Conservation (phyloP, 1,140 invertebrate species). For the Brachionus paranguensis region DNA sequence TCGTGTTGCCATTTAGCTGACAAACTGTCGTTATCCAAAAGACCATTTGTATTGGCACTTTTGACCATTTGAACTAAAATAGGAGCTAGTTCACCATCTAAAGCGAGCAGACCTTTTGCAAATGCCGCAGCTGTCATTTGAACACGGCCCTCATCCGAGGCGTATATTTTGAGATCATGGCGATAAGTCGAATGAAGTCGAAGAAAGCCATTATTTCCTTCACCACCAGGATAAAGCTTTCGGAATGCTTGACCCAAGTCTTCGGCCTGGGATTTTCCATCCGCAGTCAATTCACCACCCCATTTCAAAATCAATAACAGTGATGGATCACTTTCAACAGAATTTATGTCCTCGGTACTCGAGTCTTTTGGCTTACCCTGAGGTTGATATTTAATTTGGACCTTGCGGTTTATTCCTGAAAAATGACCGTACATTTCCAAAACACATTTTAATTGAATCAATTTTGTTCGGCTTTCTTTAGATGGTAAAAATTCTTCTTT, state of each 20-base stretch:
- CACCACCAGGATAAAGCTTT: constrained; percentile 84
- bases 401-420: constrained; percentile 98
- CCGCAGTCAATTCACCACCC: constrained; percentile 98
- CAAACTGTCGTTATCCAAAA: constrained; percentile 94
- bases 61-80: constrained; percentile 99
- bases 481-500: constrained; percentile 1
- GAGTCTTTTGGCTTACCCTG: constrained; percentile 82
- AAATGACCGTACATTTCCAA: constrained; percentile 99
- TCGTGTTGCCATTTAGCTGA: constrained; percentile 53
- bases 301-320: constrained; percentile 94
- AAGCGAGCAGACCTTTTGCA: constrained; percentile 88
- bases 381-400: constrained; percentile 98
- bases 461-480: constrained; percentile 80
- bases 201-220: constrained; percentile 74
- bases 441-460: constrained; percentile 94
- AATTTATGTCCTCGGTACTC: constrained; percentile 69
- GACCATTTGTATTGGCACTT: constrained; percentile 93
- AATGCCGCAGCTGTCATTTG: constrained; percentile 99
- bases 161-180: constrained; percentile 98
- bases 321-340: constrained; percentile 61
- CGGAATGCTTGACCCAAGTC: constrained; percentile 93
- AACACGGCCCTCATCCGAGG: constrained; percentile 94
- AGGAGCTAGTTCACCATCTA: constrained; percentile 95
- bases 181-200: constrained; percentile 94
- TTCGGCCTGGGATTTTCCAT: constrained; percentile 84